Conservation (phyloP, 2,113 vertebrate genomes). For the Tautogolabrus adspersus region DNA sequence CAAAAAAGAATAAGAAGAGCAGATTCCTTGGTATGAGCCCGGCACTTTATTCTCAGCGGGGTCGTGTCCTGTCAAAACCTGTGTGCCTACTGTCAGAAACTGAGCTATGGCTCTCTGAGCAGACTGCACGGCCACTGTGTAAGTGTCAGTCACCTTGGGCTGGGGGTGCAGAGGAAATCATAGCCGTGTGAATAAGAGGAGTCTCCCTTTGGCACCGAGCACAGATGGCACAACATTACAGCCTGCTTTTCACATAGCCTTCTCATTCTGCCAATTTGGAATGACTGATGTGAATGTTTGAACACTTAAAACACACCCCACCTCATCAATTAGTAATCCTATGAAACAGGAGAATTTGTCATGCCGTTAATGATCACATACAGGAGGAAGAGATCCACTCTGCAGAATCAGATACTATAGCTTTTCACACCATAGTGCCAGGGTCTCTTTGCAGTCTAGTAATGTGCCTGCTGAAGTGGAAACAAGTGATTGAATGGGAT, state of each 20-base stretch:
- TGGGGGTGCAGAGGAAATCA: constrained; percentile 65
- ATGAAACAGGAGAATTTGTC: constrained; percentile 5
- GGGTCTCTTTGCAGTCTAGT: constrained; percentile 48
- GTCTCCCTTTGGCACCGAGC: constrained; percentile 63
- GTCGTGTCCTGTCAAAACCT: constrained; percentile 72
- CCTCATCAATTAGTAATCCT: constrained; percentile 16
- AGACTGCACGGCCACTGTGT: constrained; percentile 69
- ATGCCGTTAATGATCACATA: constrained; percentile 29
- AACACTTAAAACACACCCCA: constrained; percentile 24
- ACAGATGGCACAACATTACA: constrained; percentile 65
- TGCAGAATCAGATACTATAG: constrained; percentile 20
- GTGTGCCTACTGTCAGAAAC: constrained; percentile 71
- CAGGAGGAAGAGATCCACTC: constrained; percentile 14
- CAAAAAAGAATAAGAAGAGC: constrained; percentile 17
- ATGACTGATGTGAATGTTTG: constrained; percentile 28
- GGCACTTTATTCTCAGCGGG: constrained; percentile 49
- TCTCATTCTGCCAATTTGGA: constrained; percentile 27
- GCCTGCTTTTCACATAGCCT: constrained; percentile 13
- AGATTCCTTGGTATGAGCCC: constrained; percentile 17
- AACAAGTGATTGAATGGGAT: constrained; percentile 75
- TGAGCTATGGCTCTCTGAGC: constrained; percentile 71
- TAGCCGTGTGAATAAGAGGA: constrained; percentile 68
- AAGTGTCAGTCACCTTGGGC: constrained; percentile 76
- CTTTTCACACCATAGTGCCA: constrained; percentile 14
- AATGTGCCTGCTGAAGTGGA: constrained; percentile 63